Evolutionary conservation across 2,113 vertebrate species (phyloP).

Genomic region (Plecotus auritus): DNA sequence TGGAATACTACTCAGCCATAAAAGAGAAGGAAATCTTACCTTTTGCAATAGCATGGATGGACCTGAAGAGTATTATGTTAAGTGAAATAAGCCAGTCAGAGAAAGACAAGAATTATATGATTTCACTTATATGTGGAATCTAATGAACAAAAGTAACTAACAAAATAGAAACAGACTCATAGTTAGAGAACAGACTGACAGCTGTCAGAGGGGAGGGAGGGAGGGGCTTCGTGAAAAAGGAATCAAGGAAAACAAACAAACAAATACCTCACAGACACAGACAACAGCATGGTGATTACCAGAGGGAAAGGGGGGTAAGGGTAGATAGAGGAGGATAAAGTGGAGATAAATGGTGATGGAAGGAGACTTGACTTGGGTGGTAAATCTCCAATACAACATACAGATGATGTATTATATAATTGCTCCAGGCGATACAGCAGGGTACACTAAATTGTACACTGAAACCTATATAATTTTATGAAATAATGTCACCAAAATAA

Average conservation of each 20-base stretch:
- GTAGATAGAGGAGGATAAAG: neutral
- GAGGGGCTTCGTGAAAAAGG: neutral
- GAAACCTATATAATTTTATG: neutral
- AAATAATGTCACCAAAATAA: neutral
- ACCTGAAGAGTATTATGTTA: neutral
- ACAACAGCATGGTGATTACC: neutral
- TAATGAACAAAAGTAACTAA: neutral
- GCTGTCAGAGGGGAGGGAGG: neutral
- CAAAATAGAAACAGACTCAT: neutral
- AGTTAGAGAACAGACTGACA: neutral
- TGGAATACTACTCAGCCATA: neutral
- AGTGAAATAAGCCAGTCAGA: neutral
- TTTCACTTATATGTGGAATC: neutral
- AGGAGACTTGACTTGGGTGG: neutral
- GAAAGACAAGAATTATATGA: neutral
- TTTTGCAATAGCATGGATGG: neutral
- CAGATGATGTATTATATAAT: neutral
- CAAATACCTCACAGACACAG: neutral
- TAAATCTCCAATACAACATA: neutral
- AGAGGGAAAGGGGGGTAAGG: neutral
- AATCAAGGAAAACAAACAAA: neutral
- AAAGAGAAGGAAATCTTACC: neutral
- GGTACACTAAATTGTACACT: neutral
- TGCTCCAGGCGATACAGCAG: too few species aligned
- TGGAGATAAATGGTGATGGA: neutral